Base-by-base conservation (phyloP, 23 tunicate genomes). In the Corella eumyota region DNA sequence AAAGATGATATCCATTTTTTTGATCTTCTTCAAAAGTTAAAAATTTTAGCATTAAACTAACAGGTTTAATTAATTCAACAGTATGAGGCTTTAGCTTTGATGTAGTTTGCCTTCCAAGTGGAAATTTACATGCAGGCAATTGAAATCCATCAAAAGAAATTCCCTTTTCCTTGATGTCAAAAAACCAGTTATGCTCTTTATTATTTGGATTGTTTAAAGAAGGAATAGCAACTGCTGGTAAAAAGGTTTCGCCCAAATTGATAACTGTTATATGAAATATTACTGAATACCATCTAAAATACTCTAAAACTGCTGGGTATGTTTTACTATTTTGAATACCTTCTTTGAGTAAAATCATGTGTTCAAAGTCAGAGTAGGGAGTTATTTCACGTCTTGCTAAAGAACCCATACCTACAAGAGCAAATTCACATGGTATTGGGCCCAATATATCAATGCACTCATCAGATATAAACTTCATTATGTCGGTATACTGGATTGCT, bases 51-150 rank as follows among this genome's bases (percentile, higher is more conserved):
- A 73, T 73, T 4, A 23, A 47, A 15, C 33, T 46, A 17, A 58
- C 70, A 2, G 79, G 61, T 37, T 62, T 50, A 30, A 73, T 73
- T 6, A 73, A 50, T 34, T 73, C n/a, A n/a, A n/a, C 79, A 0
- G 66, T 49, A 24, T 48, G 50, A 34, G 29, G 36, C 15, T 49
- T 33, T 30, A 52, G 32, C 4, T 25, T 32, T 32, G 9, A 24
- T 11, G 79, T 73, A n/a, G 57, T 38, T 17, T 11, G 34, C 30
- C 72, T 35, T 9, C 72, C 72, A 26, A 66, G 60, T 1, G 72
- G 72, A 24, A 21, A 24, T 2, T 66, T 66, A 47, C 72, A 66
- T 50, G 72, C 55, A 50, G 50, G 51, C 1, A 60, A 60, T 31
- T 49, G 46, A 4, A 44, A 29, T 32, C 72, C 72, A 46, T 66